Percentiles rank a stretch among this genome's conserved stretches.
Conservation (phyloP, 2,797 vertebrate genomes). For the Caiman crocodilus region DNA sequence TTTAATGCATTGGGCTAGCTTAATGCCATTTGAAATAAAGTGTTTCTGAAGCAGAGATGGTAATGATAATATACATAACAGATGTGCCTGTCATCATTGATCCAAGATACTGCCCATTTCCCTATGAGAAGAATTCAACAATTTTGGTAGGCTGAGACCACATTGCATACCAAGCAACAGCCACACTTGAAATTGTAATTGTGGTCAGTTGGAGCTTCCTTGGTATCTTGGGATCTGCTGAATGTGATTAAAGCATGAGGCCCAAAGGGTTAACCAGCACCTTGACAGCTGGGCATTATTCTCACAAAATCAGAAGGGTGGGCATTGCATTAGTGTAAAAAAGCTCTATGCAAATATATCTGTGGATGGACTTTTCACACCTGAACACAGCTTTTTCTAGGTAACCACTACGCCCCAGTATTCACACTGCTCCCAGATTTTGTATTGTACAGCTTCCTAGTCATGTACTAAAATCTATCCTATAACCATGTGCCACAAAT, state of each 20-base stretch:
- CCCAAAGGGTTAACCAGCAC: neutral
- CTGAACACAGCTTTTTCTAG: neutral
- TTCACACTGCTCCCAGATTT: neutral
- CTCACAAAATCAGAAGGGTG: neutral
- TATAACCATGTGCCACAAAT: neutral
- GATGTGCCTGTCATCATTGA: neutral
- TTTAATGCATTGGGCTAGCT: constrained; percentile 3
- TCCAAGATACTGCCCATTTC: neutral
- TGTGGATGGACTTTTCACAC: no score
- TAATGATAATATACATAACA: neutral
- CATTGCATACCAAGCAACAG: neutral
- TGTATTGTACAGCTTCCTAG: neutral
- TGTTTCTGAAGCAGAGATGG: neutral
- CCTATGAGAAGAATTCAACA: neutral
- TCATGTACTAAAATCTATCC: neutral
- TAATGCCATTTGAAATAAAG: neutral
- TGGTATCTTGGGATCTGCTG: neutral
- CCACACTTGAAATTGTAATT: neutral
- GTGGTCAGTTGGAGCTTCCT: neutral
- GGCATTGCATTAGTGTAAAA: neutral
- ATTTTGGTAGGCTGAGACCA: neutral
- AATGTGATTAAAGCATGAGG: neutral
- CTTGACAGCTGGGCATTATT: neutral
- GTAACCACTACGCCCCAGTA: neutral
- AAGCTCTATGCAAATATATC: no score